Conservation (phyloP, 2,888 invertebrate genomes). For the Bedellia somnulentella region DNA sequence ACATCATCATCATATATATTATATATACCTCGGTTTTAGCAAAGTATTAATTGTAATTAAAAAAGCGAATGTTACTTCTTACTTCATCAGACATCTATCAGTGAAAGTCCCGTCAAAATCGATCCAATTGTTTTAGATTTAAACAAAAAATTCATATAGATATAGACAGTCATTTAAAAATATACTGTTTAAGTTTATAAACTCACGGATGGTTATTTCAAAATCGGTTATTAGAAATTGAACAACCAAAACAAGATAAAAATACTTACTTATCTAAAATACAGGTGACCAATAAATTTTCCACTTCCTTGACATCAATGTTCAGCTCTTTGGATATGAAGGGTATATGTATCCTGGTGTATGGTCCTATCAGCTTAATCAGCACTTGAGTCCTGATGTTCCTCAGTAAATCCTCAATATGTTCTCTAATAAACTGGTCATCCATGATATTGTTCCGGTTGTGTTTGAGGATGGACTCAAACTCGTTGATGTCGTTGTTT, state of each 20-base stretch:
- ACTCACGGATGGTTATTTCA: too few relatives aligned
- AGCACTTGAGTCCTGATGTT: constrained; percentile 97
- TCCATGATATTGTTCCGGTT: constrained; percentile 96
- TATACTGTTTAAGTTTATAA: too few relatives aligned
- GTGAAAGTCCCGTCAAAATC: too few relatives aligned
- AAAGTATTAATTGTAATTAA: too few relatives aligned
- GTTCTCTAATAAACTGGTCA: constrained; percentile 97
- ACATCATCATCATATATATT: constrained; percentile 80
- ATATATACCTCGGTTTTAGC: too few relatives aligned
- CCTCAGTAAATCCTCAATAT: constrained; percentile 94
- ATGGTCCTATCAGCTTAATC: constrained; percentile 95
- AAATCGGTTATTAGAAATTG: too few relatives aligned
- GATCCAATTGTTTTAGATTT: too few relatives aligned
- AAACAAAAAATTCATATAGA: too few relatives aligned
- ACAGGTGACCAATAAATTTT: constrained; percentile 94
- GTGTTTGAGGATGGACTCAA: constrained; percentile 92
- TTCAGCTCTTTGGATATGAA: constrained; percentile 95
- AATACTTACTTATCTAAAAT: constrained; percentile 90
- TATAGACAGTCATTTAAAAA: too few relatives aligned
- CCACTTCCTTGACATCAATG: constrained; percentile 93
- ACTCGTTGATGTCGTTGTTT: constrained; percentile 97
- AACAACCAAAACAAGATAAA: too few relatives aligned
- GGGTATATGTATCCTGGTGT: constrained; percentile 96
- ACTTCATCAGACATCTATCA: too few relatives aligned
- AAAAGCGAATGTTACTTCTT: too few relatives aligned